Evolutionary conservation across 92 coral and sea anemone genomes (phyloP), one percentile per base, ranked within the genome.

Genomic region (Palythoa caribaeorum): DNA sequence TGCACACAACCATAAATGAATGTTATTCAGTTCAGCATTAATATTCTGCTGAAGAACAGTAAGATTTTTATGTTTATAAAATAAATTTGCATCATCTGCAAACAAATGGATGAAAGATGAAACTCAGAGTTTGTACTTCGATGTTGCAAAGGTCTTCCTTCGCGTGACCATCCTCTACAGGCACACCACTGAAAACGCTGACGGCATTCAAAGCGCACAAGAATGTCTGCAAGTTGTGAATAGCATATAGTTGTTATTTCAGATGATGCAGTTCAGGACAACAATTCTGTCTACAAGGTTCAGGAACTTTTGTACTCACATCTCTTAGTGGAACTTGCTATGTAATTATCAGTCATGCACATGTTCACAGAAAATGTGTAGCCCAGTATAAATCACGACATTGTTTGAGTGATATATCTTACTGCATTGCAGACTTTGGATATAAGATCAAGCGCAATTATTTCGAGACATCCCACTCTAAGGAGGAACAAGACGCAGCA

Each of bases 71-170:
- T 28, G 28, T 28, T 28, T 28, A 28, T 28, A 28, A 28, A 28
- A 28, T 28, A 28, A 28, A 28, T 28, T 28, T 28, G 28, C 28
- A 28, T 28, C 28, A 28, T 28, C 28, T 28, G 28, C 28, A 28
- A 28, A 28, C 28, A 28, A 28, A 28, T 28, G 28, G 28, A 28
- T 28, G 28, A 28, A 87, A 79, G 90, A 90, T 52, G 92, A 90
- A 73, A 86, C 85, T 5, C 93, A 89, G 51, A 44, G 66, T 50
- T 74, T 73, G 60, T 90, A 90, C 59, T 80, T 90, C 44, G 90
- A 90, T 66, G 90, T 87, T 47, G 90, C 90, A 19, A 86, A 90
- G 53, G 92, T 77, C 19, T 90, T 83, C 52, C 78, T 89, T 19
- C 80, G 40, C 39, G 80, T 39, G 17, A 76, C 80, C 55, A 76